phyloP scores from a whole-genome alignment of 2,113 vertebrate species.

The Leptodactylus fuscus region DNA sequence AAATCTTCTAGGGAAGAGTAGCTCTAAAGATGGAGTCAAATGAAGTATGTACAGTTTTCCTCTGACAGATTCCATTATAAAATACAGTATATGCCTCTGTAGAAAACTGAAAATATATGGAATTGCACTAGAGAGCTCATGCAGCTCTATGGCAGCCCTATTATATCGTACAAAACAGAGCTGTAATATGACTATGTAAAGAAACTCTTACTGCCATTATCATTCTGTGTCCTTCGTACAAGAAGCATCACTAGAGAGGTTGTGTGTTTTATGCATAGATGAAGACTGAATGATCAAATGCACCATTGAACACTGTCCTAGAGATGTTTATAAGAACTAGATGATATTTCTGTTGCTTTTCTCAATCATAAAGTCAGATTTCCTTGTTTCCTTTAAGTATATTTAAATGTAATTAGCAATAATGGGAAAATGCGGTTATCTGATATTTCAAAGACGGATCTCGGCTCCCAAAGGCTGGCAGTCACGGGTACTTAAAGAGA shows the following conservation, averaged over 20 bases:
- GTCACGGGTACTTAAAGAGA: neutral
- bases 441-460: neutral
- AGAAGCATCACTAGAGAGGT: neutral
- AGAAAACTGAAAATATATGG: no score
- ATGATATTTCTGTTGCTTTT: neutral
- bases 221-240: neutral
- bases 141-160: no score
- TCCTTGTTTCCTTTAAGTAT: neutral
- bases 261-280: neutral
- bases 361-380: neutral
- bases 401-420: neutral
- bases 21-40: no score
- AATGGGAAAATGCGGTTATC: neutral
- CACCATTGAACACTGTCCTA: neutral
- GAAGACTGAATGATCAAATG: neutral
- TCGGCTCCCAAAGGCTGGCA: neutral
- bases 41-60: no score
- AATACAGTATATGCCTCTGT: no score
- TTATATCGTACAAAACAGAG: no score
- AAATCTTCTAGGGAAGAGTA: no score
- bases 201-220: no score
- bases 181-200: no score
- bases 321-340: neutral
- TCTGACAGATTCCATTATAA: no score
- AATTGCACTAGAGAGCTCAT: no score